phyloP scores from a whole-genome alignment of 2,113 vertebrate genomes.

The Sinocyclocheilus rhinocerous region DNA sequence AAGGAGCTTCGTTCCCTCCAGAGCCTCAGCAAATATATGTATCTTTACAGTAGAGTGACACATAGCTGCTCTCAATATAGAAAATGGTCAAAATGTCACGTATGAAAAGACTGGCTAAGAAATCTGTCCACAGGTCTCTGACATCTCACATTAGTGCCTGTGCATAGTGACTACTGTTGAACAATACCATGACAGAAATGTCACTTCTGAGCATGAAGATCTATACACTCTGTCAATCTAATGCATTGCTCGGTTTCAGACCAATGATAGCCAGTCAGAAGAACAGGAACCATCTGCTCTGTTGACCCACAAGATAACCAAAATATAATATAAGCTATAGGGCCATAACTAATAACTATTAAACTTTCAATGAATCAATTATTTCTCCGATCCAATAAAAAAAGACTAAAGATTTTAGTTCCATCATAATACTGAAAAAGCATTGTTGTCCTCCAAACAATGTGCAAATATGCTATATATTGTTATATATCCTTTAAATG shows the following conservation, averaged over 20 bases:
- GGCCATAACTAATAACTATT: neutral
- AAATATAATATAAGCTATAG: neutral
- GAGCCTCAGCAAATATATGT: neutral
- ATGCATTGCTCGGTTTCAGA: neutral
- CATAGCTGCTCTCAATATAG: neutral
- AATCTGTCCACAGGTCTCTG: neutral
- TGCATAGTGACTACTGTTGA: neutral
- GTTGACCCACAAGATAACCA: neutral
- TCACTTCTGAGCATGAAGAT: neutral
- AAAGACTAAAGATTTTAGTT: neutral
- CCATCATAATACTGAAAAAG: neutral
- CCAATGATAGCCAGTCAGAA: neutral
- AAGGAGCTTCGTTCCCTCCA: neutral
- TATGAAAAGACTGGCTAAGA: neutral
- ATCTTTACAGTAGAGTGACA: neutral
- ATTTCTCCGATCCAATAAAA: neutral
- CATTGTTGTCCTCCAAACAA: neutral
- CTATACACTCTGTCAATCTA: neutral
- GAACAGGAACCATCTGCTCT: conserved; percentile 20
- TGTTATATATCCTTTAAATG: neutral
- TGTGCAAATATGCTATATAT: neutral
- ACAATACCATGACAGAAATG: neutral
- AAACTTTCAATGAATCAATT: neutral
- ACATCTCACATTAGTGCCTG: neutral
- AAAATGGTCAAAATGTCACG: neutral